Evolutionary conservation across 2,888 invertebrate species (phyloP).

Genomic region (Agonopterix subpropinquella): DNA sequence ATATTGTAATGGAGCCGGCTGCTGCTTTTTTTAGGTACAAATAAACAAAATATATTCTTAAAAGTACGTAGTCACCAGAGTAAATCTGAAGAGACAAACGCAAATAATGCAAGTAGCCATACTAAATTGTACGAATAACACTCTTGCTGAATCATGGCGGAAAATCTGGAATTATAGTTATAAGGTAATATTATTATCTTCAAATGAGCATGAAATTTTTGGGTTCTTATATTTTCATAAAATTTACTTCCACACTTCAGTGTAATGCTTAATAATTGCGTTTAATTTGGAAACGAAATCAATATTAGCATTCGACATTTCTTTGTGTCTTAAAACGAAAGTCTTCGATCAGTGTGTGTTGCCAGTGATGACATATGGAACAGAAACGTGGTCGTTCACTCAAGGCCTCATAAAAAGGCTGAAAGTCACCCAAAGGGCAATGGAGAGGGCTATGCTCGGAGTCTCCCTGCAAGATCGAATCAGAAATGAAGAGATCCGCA

Average conservation of each 20-base stretch:
- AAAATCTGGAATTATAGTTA: constrained; percentile 44
- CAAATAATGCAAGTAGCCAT: constrained; percentile 49
- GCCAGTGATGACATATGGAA: too few relatives aligned
- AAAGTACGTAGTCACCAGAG: constrained; percentile 28
- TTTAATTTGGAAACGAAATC: constrained; percentile 24
- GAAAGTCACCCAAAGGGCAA: too few relatives aligned
- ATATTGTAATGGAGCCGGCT: constrained; percentile 41
- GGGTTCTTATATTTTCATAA: too few relatives aligned
- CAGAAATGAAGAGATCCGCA: too few relatives aligned
- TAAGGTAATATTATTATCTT: background rate
- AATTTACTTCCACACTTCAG: constrained; percentile 38
- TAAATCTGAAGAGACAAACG: constrained; percentile 48
- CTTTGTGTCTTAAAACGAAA: too few relatives aligned
- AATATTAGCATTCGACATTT: too few relatives aligned
- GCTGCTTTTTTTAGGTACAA: background rate
- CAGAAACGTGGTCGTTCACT: too few relatives aligned
- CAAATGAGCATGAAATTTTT: too few relatives aligned
- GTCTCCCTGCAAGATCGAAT: too few relatives aligned
- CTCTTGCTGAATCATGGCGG: constrained; percentile 32
- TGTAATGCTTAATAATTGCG: constrained; percentile 34
- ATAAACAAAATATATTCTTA: background rate
- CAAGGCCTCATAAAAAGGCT: too few relatives aligned
- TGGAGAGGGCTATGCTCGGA: too few relatives aligned
- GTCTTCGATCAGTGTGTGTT: too few relatives aligned
- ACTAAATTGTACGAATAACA: constrained; percentile 44